Evolutionary conservation across 2,888 invertebrate genomes (phyloP).

Genomic region (Theodoxus fluviatilis): DNA sequence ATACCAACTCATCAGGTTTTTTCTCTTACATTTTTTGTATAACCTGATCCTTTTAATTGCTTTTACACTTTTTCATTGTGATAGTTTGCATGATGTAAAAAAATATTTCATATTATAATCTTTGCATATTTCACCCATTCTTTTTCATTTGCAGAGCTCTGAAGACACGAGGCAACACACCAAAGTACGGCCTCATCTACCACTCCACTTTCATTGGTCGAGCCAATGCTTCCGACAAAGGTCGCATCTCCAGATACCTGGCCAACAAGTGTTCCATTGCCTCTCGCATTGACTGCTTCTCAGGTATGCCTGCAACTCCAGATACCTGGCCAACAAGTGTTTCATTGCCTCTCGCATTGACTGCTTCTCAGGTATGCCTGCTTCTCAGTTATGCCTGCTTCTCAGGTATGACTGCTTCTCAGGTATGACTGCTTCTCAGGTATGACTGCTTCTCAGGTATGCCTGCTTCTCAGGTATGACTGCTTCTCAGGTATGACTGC

Average conservation of each 20-base stretch:
- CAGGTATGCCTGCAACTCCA: slow-evolving; percentile 85
- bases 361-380: slow-evolving; percentile 86
- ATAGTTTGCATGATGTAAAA: no score
- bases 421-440: no score
- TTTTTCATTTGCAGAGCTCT: slow-evolving; percentile 76
- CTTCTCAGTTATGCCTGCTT: slow-evolving; percentile 98
- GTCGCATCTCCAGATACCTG: slow-evolving; percentile 93
- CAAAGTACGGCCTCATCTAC: slow-evolving; percentile 96
- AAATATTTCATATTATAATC: no score
- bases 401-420: slow-evolving; percentile 97
- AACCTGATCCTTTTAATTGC: no score
- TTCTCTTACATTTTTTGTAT: no score
- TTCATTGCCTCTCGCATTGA: slow-evolving; percentile 98
- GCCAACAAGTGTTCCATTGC: slow-evolving; percentile 99
- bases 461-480: no score
- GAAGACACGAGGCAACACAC: slow-evolving; percentile 91
- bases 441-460: no score
- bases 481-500: no score
- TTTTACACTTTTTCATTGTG: no score
- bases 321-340: slow-evolving; percentile 98
- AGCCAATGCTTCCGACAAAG: slow-evolving; percentile 93
- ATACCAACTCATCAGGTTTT: no score
- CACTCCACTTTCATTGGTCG: slow-evolving; percentile 98
- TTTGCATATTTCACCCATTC: no score
- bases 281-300: slow-evolving; percentile 95